Evolutionary conservation across 1,140 invertebrate species (phyloP), one percentile per base, ranked within the genome.

Genomic region (Sycophila sp.): DNA sequence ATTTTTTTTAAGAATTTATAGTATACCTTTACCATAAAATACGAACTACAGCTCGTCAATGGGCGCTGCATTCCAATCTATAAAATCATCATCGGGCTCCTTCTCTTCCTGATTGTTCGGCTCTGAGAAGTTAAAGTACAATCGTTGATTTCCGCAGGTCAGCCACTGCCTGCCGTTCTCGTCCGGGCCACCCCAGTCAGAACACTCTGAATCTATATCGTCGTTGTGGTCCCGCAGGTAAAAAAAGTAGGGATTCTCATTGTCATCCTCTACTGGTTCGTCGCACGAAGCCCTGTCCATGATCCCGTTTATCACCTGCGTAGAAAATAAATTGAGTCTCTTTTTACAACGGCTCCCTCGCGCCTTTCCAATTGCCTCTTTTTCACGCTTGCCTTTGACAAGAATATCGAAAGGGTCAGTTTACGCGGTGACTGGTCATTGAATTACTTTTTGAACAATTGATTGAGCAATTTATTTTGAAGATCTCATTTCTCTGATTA

Each of bases 71-170:
- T n/a, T n/a, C n/a, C n/a, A n/a, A n/a, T n/a, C n/a, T n/a, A n/a
- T n/a, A n/a, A n/a, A n/a, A n/a, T n/a, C n/a, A n/a, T 47, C 15
- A 3, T 47, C 4, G n/a, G 38, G 30, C 19, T n/a, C 28, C 3
- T n/a, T 30, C 15, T 30, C 24, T n/a, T n/a, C n/a, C n/a, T 28
- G 64, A 45, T 55, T 75, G 71, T 28, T 66, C 71, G 0, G 73
- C 67, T 80, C 77, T 13, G 49, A 59, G 2, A 81, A 73, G 68
- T 82, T 81, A 66, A 81, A 84, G 69, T 73, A 79, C 38, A 82
- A 59, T 28, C 70, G 64, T 28, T 19, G 40, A 26, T 73, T 67
- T 17, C 77, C 59, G 38, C 38, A 72, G 24, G 62, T 70, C 32
- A 83, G 75, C 40, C 70, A 8, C 34, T 24, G 51, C 78, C 72